Percentiles rank a stretch among this genome's conserved stretches.
These are phyloP conservation scores for Formica exsecta DNA, from an alignment of 1,140 invertebrate species.

Conservation along the genomic window DNA sequence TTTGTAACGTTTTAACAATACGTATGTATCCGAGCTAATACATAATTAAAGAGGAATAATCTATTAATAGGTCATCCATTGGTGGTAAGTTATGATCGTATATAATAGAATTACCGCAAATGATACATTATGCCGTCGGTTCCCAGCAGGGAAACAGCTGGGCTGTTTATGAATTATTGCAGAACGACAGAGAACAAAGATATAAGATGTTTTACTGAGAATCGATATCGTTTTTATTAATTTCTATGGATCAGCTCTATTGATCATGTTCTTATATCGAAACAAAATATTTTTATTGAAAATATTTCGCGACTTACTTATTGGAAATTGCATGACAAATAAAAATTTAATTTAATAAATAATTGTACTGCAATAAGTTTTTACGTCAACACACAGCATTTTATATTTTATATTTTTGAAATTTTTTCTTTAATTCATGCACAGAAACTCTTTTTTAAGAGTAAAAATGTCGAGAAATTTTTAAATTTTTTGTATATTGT, in stretches of 20 bases:
- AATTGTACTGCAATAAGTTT: neutral
- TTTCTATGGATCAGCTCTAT: no score
- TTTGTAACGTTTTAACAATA: constrained; percentile 33
- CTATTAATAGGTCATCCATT: constrained; percentile 53
- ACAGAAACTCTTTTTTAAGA: no score
- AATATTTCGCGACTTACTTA: neutral
- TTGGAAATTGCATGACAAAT: neutral
- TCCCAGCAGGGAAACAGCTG: neutral
- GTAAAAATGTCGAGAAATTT: no score
- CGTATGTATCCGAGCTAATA: constrained; percentile 12
- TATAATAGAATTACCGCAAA: constrained; percentile 54
- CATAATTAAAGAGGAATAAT: constrained; percentile 39
- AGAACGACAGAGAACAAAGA: neutral
- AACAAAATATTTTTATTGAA: constrained; percentile 2
- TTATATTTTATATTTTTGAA: no score
- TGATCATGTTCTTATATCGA: neutral
- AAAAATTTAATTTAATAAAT: neutral
- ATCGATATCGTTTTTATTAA: neutral
- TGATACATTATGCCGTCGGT: constrained; percentile 7
- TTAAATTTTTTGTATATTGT: no score
- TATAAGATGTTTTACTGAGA: neutral
- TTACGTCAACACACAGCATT: neutral
- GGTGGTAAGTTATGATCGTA: constrained; percentile 37
- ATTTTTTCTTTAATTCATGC: no score
- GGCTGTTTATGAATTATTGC: constrained; percentile 14